Base-by-base conservation (phyloP, 2,113 vertebrate species). In the Oryzias javanicus region DNA sequence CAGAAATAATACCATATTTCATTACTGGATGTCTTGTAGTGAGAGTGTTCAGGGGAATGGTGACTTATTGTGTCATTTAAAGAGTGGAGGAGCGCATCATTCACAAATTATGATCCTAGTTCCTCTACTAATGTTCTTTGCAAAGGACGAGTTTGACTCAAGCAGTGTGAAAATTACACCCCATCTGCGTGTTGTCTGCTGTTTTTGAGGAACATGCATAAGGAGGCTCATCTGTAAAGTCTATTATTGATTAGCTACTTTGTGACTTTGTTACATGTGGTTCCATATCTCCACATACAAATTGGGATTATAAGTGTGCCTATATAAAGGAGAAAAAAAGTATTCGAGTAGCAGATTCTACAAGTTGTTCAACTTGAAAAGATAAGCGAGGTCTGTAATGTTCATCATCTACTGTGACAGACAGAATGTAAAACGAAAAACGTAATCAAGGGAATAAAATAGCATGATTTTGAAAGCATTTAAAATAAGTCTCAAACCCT, bases 1-100 rank as follows among this genome's bases (percentile, higher is more conserved):
- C 35, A 65, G 53, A 55, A 70, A 76, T 76, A 76, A 86, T 62
- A 66, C 49, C 68, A 72, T 46, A 60, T 80, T 78, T 80, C 71
- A 80, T 78, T 64, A 78, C 46, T 49, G 64, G 67, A 67, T 66
- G 57, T 64, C 54, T 64, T 47, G 62, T 60, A 53, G 25, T 55
- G 41, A 53, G n/a, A 5, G 29, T 73, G 44, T 64, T 63, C 41
- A 45, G 41, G 62, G 69, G 27, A 67, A 61, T 45, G 10, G 18
- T 20, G 49, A 62, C 42, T 67, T 80, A 82, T 69, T 82, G 61
- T 74, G 47, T 71, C 71, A 67, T 61, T 8, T 60, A 57, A 55
- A 65, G 55, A 66, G 20, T 63, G 44, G 12, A 4, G 14, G 29
- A 59, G 41, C 50, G 62, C 40, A 55, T 70, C 60, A 50, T 45